phyloP scores from a whole-genome alignment of 2,113 vertebrate genomes.

The Rhea pennata region DNA sequence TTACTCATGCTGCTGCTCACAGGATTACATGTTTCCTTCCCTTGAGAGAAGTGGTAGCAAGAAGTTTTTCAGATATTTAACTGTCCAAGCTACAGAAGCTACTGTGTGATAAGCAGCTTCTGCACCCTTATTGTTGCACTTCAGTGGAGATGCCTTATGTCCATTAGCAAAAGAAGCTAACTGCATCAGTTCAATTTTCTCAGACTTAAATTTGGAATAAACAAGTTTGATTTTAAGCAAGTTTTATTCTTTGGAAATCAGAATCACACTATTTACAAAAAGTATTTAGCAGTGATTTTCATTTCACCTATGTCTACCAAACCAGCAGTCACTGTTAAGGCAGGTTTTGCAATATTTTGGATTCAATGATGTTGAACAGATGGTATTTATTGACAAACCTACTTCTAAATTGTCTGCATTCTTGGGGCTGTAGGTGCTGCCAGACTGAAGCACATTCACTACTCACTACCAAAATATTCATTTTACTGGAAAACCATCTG shows the following conservation, averaged over 20 bases:
- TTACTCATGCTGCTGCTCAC: accelerated
- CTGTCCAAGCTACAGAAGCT: neutral
- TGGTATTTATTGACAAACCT: slow-evolving; percentile 68
- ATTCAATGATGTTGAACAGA: slow-evolving; percentile 34
- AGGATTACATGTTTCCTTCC: neutral
- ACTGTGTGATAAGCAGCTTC: neutral
- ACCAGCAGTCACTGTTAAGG: neutral
- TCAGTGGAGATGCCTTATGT: neutral
- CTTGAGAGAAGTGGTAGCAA: accelerated
- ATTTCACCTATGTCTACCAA: neutral
- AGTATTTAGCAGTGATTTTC: neutral
- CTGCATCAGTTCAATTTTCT: neutral
- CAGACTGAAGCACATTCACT: neutral
- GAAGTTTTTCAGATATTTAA: neutral
- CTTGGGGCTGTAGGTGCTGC: slow-evolving; percentile 13
- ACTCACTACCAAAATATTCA: slow-evolving; percentile 32
- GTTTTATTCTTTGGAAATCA: neutral
- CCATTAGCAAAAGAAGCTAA: neutral
- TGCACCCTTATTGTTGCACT: neutral
- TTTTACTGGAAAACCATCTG: slow-evolving; percentile 60
- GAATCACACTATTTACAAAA: neutral
- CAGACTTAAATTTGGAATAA: neutral
- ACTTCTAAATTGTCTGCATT: slow-evolving; percentile 60
- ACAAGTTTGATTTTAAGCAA: neutral
- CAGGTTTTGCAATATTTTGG: neutral